Base-by-base conservation (phyloP, 2,797 vertebrate genomes). In the Pipistrellus pygmaeus region DNA sequence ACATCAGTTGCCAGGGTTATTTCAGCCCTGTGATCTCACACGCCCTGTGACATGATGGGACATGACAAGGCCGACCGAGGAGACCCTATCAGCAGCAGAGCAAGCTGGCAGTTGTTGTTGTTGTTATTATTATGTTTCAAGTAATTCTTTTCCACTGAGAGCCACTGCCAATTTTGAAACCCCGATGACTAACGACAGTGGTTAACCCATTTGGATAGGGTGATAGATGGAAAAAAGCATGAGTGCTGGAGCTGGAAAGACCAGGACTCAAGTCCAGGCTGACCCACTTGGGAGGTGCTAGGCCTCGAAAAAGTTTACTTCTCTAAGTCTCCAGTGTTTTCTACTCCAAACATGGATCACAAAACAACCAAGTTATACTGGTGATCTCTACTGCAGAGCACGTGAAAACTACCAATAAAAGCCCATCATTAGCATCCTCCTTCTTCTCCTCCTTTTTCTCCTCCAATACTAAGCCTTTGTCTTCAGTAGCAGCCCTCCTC, bases 11-110 rank as follows among this genome's bases (percentile, higher is more conserved):
- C 57, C 62, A 57, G 71, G 23, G 72, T 88, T 85, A 89, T 60
- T 77, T 66, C 69, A 53, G 80, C 66, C 85, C 76, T 25, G 4
- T 76, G 93, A 77, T 89, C 88, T 77, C 90, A 66, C 53, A 53
- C 0, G 18, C 48, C 85, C 85, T 35, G 64, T 91, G 94, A 91
- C 3, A 8, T 46, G 92, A 97, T 72, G 46, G 81, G 78, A 76
- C 48, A 20, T 80, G 93, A 77, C 78, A 76, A 60, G 66, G 75
- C 78, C 86, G 44, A 53, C 51, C 6, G 11, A 92, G 85, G 51
- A 62, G 75, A 69, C 53, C 32, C 91, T 15, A 32, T 23, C 23
- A 64, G 71, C 68, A 44, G 60, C 76, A 46, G n/a, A 84, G 69
- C 62, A 88, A 46, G 51, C 8, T 78, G 71, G 60, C 86, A 48